Evolutionary conservation across 2,797 vertebrate species (phyloP).

Genomic region (Premnoplex brunnescens): DNA sequence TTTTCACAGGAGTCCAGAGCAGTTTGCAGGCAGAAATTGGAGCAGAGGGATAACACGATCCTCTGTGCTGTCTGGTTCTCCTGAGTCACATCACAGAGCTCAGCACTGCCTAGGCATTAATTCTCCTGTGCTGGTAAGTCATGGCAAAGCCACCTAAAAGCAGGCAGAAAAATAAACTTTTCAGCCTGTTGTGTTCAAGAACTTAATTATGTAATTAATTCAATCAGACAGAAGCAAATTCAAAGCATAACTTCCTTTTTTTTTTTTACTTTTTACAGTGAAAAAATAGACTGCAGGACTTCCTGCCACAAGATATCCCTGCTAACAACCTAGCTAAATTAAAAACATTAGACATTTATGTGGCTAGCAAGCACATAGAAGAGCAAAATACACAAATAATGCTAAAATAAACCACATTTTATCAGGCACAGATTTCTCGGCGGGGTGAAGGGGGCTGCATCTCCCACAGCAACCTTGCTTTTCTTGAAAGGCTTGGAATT

Average conservation of each 20-base stretch:
- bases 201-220: conserved; percentile 31
- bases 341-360: background rate
- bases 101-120: background rate
- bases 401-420: background rate
- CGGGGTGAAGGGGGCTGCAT: background rate
- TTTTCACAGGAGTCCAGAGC: background rate
- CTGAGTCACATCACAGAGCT: background rate
- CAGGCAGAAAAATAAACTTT: conserved; percentile 18
- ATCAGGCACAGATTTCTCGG: background rate
- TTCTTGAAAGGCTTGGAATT: background rate
- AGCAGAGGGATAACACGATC: background rate
- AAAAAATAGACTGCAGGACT: background rate
- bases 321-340: background rate
- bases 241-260: background rate
- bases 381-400: background rate
- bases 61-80: background rate
- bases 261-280: background rate
- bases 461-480: background rate
- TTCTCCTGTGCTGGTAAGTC: background rate
- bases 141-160: conserved; percentile 1
- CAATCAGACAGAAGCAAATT: conserved; percentile 39
- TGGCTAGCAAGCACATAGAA: background rate
- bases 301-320: background rate
- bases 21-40: background rate
- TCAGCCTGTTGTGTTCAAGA: background rate